Conservation (phyloP, 1,140 invertebrate genomes). For the Zaprionus capensis region DNA sequence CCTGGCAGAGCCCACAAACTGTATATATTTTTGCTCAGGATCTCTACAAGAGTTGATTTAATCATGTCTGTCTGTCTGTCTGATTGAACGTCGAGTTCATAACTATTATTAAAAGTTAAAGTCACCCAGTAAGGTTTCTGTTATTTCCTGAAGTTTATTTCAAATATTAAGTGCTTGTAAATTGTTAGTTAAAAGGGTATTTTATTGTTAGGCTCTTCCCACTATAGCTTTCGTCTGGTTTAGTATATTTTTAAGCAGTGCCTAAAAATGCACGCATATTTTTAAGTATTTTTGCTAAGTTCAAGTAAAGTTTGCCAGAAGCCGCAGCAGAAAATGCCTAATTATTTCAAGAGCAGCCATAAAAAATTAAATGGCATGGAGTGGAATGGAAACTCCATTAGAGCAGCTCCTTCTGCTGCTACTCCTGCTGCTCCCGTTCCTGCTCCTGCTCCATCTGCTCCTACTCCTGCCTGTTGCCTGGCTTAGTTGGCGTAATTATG, state of each 20-base stretch:
- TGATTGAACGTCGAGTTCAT: too few relatives aligned
- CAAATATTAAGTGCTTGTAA: too few relatives aligned
- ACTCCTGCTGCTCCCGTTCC: not conserved
- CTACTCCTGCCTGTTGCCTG: slow-evolving; percentile 1
- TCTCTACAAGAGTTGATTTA: too few relatives aligned
- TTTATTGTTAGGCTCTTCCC: too few relatives aligned
- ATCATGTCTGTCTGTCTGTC: too few relatives aligned
- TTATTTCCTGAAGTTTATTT: too few relatives aligned
- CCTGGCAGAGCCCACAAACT: too few relatives aligned
- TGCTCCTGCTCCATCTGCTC: not conserved
- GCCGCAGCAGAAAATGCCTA: slow-evolving; percentile 8
- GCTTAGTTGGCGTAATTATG: slow-evolving; percentile 28
- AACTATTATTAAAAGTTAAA: too few relatives aligned
- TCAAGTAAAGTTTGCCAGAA: not conserved
- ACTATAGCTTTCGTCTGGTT: not conserved
- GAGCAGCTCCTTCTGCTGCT: not conserved
- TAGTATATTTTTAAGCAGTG: not conserved
- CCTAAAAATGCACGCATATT: not conserved
- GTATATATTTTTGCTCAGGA: too few relatives aligned
- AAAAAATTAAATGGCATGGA: slow-evolving; percentile 1
- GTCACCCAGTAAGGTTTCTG: too few relatives aligned
- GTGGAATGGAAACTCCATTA: slow-evolving; percentile 13
- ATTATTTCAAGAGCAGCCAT: slow-evolving; percentile 16
- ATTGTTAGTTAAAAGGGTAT: too few relatives aligned
- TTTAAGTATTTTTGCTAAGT: not conserved